Evolutionary conservation across 2,888 invertebrate genomes (phyloP).

Genomic region (Xanthostigma xanthostigma): DNA sequence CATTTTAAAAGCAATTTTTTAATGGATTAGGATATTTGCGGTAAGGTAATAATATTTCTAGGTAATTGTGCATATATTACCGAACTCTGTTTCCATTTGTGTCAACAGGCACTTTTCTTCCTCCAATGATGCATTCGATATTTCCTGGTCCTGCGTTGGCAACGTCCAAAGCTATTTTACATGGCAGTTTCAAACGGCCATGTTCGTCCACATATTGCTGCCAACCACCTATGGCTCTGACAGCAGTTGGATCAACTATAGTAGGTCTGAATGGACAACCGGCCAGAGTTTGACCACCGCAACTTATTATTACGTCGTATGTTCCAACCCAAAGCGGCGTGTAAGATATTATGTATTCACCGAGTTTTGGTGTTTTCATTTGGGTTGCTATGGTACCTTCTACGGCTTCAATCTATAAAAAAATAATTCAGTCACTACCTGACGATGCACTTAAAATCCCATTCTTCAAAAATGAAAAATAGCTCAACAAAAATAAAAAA

Average conservation of each 20-base stretch:
- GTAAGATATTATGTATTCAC: conserved; percentile 81
- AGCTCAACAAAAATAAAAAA: too few species aligned
- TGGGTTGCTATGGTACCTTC: conserved; percentile 42
- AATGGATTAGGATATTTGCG: too few species aligned
- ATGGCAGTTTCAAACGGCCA: conserved; percentile 55
- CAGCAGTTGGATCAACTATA: conserved; percentile 56
- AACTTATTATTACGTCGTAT: conserved; percentile 75
- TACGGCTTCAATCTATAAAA: conserved; percentile 24
- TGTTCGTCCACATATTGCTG: conserved; percentile 61
- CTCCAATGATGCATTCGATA: conserved; percentile 48
- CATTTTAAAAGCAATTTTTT: too few species aligned
- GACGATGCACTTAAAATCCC: too few species aligned
- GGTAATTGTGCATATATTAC: conserved; percentile 20
- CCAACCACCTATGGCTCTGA: conserved; percentile 76
- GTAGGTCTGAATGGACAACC: conserved; percentile 49
- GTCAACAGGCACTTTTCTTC: conserved; percentile 38
- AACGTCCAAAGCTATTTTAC: conserved; percentile 74
- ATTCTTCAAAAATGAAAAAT: too few species aligned
- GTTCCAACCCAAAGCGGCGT: conserved; percentile 82
- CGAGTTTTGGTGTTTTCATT: conserved; percentile 35
- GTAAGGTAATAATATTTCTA: too few species aligned
- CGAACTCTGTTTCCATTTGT: conserved; percentile 23
- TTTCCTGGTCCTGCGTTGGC: conserved; percentile 82
- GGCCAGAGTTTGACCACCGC: conserved; percentile 30
- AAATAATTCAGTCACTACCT: neutral